A percentile compares a stretch with the other conserved stretches of the same genome.
phyloP scores from a whole-genome alignment of 2,113 vertebrate genomes.

The Pseudorectes ferrugineus region DNA sequence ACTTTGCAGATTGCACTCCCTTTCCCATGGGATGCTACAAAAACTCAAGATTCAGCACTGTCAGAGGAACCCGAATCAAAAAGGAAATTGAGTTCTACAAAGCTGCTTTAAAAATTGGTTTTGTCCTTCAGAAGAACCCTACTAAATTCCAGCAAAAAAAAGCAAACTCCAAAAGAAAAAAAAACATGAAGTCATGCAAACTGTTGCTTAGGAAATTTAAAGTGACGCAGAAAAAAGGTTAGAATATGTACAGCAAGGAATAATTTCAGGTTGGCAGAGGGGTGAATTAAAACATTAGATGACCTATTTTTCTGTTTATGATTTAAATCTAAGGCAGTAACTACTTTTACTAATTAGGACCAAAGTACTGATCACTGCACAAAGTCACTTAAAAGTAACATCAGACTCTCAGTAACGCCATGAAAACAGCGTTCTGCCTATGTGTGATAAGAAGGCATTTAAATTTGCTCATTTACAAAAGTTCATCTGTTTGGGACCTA shows the following conservation, averaged over 20 bases:
- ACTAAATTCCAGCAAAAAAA: background rate
- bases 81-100: background rate
- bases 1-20: background rate
- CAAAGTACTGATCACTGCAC: background rate
- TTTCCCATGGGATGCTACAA: background rate
- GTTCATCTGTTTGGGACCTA: conserved; percentile 32
- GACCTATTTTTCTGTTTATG: background rate
- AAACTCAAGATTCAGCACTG: background rate
- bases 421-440: background rate
- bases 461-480: conserved; percentile 48
- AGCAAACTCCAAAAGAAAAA: background rate
- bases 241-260: background rate
- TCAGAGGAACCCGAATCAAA: background rate
- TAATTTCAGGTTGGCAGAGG: background rate
- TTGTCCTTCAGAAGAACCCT: background rate
- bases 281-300: background rate
- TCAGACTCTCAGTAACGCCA: background rate
- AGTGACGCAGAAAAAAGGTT: background rate
- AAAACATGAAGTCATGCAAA: background rate
- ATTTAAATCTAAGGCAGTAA: background rate
- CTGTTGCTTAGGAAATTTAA: background rate
- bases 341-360: conserved; percentile 4
- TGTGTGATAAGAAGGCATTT: conserved; percentile 38
- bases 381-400: conserved; percentile 40
- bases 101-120: background rate